Evolutionary conservation across 1,140 invertebrate species (phyloP).

Genomic region (Lutraria rhynchaena): DNA sequence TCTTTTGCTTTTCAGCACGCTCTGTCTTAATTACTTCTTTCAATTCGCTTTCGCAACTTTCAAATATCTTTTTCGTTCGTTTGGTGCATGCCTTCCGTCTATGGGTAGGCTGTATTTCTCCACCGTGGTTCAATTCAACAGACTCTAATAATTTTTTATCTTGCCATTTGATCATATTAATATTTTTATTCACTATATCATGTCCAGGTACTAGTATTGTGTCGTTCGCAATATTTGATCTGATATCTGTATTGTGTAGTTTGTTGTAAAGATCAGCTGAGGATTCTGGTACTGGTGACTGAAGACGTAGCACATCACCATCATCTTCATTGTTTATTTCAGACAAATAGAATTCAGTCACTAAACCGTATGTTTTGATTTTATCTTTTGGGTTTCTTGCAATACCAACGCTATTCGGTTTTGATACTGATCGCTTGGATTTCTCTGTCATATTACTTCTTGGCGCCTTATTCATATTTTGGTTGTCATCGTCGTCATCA

Average conservation of each 20-base stretch:
- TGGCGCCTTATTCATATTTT: background rate
- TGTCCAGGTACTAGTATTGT: background rate
- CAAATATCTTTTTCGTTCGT: constrained; percentile 7
- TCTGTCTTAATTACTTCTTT: background rate
- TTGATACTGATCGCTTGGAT: background rate
- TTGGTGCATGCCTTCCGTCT: too few species aligned
- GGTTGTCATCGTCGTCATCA: background rate
- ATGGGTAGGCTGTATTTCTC: background rate
- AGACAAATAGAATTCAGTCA: constrained; percentile 34
- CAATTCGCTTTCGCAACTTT: background rate
- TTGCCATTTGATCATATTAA: constrained; percentile 4
- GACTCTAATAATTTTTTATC: constrained; percentile 14
- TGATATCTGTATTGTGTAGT: too few species aligned
- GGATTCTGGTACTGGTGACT: constrained; percentile 8
- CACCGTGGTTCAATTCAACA: background rate
- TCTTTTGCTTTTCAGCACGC: background rate
- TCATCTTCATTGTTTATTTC: background rate
- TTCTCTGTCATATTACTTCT: background rate
- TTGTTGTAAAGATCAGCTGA: background rate
- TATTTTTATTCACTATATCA: background rate
- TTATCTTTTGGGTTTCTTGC: background rate
- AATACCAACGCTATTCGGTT: background rate
- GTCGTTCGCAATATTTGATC: background rate
- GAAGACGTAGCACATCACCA: background rate
- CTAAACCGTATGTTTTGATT: constrained; percentile 16